These are phyloP conservation scores for Corythornis madagascariensis DNA, from an alignment of 2,113 vertebrate species.

Conservation along the genomic window DNA sequence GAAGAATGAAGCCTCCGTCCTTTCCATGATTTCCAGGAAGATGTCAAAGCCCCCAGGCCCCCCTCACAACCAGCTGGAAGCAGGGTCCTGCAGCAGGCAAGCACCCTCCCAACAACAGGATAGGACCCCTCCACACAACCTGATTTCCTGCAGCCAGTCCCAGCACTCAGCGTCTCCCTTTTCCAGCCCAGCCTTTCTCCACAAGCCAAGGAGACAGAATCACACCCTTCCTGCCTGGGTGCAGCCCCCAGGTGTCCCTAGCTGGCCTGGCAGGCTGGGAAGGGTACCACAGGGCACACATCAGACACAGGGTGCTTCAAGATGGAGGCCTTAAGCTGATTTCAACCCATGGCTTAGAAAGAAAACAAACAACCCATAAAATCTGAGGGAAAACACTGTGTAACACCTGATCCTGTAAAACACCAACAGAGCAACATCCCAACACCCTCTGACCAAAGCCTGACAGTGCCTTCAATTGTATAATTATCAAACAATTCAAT, in stretches of 20 bases:
- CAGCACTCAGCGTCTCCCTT: background rate
- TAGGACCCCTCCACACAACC: background rate
- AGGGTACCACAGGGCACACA: background rate
- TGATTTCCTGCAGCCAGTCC: background rate
- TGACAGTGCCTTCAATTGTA: conserved; percentile 26
- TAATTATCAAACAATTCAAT: conserved; percentile 46
- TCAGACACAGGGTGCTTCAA: background rate
- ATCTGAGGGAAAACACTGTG: background rate
- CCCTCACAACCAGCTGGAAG: background rate
- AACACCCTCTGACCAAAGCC: background rate
- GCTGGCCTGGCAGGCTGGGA: background rate
- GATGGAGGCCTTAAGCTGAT: background rate
- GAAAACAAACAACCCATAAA: background rate
- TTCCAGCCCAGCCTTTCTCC: background rate
- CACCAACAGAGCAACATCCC: background rate
- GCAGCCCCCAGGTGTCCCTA: background rate
- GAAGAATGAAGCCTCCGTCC: background rate
- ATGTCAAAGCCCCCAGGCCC: background rate
- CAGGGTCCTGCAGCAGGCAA: background rate
- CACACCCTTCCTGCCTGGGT: background rate
- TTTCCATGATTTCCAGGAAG: background rate
- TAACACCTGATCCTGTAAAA: conserved; percentile 24
- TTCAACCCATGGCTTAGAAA: background rate
- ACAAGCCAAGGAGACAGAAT: fast-evolving
- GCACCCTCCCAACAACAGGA: background rate